A percentile compares a stretch with the other conserved stretches of the same genome.
phyloP scores from a whole-genome alignment of 2,888 invertebrate genomes.

The Catocala nupta region DNA sequence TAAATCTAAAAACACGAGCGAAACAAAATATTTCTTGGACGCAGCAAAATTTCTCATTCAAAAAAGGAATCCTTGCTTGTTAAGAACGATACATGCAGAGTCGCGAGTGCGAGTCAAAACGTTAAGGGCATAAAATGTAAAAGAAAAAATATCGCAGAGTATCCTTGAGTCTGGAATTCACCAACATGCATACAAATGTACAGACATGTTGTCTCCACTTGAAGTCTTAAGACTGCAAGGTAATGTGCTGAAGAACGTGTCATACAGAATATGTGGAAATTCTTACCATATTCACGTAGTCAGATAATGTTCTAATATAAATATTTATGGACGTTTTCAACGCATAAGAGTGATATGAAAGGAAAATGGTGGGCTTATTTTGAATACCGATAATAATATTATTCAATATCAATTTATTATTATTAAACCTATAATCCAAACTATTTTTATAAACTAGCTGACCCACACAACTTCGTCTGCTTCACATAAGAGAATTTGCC shows the following conservation, averaged over 20 bases:
- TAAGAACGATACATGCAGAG: conserved; percentile 63
- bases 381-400: too few relatives aligned
- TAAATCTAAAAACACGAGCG: conserved; percentile 43
- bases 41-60: conserved; percentile 56
- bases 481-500: too few relatives aligned
- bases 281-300: conserved; percentile 20
- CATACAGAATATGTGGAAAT: conserved; percentile 21
- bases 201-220: conserved; percentile 58
- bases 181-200: conserved; percentile 60
- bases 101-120: conserved; percentile 64
- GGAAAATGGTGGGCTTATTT: background rate
- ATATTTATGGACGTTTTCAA: conserved; percentile 2
- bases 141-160: conserved; percentile 59
- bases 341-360: conserved; percentile 15
- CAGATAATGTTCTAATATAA: conserved; percentile 9
- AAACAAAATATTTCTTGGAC: conserved; percentile 57
- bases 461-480: too few relatives aligned
- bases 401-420: too few relatives aligned
- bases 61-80: conserved; percentile 58
- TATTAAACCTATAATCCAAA: too few relatives aligned
- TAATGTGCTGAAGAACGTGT: conserved; percentile 47
- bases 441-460: too few relatives aligned
- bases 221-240: conserved; percentile 41
- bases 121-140: conserved; percentile 65
- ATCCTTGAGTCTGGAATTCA: conserved; percentile 59